phyloP scores from a whole-genome alignment of 2,888 invertebrate species.

The Tipula helvola region DNA sequence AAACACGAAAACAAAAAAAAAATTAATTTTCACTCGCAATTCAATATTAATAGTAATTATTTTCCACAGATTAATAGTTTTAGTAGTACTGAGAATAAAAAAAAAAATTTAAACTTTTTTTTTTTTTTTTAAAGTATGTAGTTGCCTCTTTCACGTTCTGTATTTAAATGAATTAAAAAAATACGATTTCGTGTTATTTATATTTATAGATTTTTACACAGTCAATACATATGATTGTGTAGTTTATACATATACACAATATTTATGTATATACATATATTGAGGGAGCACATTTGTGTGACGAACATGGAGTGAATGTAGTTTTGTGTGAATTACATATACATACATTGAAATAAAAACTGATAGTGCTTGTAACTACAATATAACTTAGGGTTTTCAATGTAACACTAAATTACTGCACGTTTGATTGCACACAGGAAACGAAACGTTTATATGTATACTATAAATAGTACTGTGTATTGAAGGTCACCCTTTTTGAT shows the following conservation, averaged over 20 bases:
- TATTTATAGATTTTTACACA: background rate
- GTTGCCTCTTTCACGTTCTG: background rate
- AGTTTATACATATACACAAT: background rate
- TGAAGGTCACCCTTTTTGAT: background rate
- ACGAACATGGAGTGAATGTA: background rate
- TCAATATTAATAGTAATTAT: background rate
- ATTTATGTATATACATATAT: background rate
- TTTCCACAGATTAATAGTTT: background rate
- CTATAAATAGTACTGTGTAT: background rate
- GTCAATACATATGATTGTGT: background rate
- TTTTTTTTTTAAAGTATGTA: background rate
- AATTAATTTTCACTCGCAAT: background rate
- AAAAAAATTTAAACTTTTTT: background rate
- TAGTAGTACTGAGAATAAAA: background rate
- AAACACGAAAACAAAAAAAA: background rate
- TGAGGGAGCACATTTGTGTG: background rate
- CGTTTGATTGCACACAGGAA: background rate
- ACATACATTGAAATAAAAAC: background rate
- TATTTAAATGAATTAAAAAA: background rate
- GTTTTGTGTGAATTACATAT: background rate
- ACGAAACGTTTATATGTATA: background rate
- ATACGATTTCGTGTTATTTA: background rate
- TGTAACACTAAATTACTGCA: background rate
- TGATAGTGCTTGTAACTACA: background rate
- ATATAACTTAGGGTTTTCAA: background rate